Base-by-base conservation (phyloP, 2,888 invertebrate species). In the Lamellibrachia columna region DNA sequence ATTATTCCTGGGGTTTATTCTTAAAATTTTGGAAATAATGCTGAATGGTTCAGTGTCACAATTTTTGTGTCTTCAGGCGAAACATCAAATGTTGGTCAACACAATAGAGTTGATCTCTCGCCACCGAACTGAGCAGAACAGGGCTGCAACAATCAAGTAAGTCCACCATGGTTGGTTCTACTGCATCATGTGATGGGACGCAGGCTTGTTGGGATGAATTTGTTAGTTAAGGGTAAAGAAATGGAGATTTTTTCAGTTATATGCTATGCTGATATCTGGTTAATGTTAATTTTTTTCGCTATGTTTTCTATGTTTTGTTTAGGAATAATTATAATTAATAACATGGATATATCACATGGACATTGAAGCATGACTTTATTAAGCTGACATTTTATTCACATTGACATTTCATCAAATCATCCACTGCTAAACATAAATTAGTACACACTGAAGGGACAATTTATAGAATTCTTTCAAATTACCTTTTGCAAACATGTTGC, bases 21-120 rank as follows among this genome's bases (percentile, higher is more conserved):
- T 58, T 53, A 22, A 55, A 40, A n/a, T 40, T 90, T n/a, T 90
- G 0, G 40, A 40, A 40, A 40, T 40, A 40, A 40, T 40, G 40
- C 40, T 40, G 40, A 40, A 40, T 40, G 40, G 40, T 1, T 40
- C 40, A 40, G 1, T 40, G 28, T 28, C 28, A 28, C 28, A 28
- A 28, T 28, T 28, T 28, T 28, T 90, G 60, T 91, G 53, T 92
- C 93, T 94, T 7, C 94, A 96, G 96, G 95, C 95, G 7, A 96
- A 96, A 93, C 96, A 96, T 92, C 95, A 96, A 93, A 93, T 95
- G 93, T 93, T 96, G 55, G 94, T 96, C 93, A 95, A 96, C 92
- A 96, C 96, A 28, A 93, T 96, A 92, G 96, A 96, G 55, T 95
- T 94, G 60, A 96, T 96, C 92, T 95, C 95, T 6, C 95, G 96